Percentiles rank a stretch among this genome's conserved stretches.
Evolutionary conservation across 2,888 invertebrate genomes (phyloP).

Genomic region (Phania funesta): DNA sequence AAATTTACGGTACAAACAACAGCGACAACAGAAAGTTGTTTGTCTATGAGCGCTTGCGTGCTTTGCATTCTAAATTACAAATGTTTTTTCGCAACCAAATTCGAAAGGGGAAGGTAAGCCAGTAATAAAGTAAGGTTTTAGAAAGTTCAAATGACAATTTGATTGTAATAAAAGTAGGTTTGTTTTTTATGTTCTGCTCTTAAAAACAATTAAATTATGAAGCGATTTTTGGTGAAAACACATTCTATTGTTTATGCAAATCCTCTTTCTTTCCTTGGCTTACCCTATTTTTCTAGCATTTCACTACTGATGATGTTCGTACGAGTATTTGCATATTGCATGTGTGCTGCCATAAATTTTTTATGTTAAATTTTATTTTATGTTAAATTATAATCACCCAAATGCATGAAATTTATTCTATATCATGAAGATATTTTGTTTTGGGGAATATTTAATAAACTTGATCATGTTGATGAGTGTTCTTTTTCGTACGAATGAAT

Average conservation of each 20-base stretch:
- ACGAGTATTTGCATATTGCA: conserved; percentile 61
- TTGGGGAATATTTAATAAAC: neutral
- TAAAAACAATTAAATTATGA: too few relatives aligned
- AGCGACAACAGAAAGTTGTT: too few relatives aligned
- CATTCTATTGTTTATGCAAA: neutral
- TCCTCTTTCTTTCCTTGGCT: neutral
- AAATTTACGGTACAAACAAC: too few relatives aligned
- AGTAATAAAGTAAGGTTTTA: neutral
- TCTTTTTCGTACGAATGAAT: neutral
- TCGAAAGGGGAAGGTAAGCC: conserved; percentile 16
- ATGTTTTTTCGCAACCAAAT: neutral
- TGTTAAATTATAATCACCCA: conserved; percentile 50
- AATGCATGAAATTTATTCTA: conserved; percentile 59
- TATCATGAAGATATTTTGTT: conserved; percentile 41
- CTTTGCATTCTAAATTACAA: conserved; percentile 20
- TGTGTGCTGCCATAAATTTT: conserved; percentile 39
- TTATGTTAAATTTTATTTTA: conserved; percentile 13
- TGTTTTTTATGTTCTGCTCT: too few relatives aligned
- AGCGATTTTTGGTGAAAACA: too few relatives aligned
- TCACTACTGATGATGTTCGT: conserved; percentile 3
- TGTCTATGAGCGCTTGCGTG: too few relatives aligned
- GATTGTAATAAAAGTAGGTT: too few relatives aligned
- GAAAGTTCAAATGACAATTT: too few relatives aligned
- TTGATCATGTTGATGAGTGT: neutral
- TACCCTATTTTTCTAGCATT: conserved; percentile 22